phyloP scores from a whole-genome alignment of 2,113 vertebrate genomes.

The Camelus dromedarius region DNA sequence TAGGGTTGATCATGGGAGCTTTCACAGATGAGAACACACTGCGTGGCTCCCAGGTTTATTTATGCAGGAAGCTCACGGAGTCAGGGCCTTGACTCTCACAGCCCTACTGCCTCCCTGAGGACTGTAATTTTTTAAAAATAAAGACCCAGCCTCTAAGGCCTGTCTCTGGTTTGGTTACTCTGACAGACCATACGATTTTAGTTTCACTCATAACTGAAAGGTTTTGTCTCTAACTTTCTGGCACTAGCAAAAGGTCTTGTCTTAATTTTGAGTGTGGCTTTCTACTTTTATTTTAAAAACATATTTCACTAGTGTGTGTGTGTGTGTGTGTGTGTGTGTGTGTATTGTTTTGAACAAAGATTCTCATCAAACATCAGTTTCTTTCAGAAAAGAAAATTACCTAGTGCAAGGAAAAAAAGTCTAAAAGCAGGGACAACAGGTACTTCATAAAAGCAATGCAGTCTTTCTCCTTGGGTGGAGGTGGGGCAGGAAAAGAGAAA shows the following conservation, averaged over 20 bases:
- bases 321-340: not conserved
- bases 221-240: not conserved
- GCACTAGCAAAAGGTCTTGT: not conserved
- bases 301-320: not conserved
- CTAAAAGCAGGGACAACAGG: not conserved
- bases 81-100: too few species aligned
- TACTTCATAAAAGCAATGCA: not conserved
- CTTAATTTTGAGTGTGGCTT: constrained; percentile 1
- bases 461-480: not conserved
- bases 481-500: constrained; percentile 9
- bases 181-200: not conserved
- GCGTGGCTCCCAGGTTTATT: not conserved
- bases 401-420: not conserved
- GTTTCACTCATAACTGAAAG: not conserved
- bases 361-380: not conserved
- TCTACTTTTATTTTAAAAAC: not conserved
- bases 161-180: not conserved
- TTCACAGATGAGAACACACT: not conserved
- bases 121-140: not conserved
- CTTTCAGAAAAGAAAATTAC: not conserved
- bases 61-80: not conserved
- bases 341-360: constrained; percentile 7
- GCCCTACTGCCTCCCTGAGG: not conserved
- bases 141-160: not conserved
- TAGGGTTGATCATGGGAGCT: not conserved